Evolutionary conservation across 1,140 invertebrate genomes (phyloP).

Genomic region (Megathymus violae): DNA sequence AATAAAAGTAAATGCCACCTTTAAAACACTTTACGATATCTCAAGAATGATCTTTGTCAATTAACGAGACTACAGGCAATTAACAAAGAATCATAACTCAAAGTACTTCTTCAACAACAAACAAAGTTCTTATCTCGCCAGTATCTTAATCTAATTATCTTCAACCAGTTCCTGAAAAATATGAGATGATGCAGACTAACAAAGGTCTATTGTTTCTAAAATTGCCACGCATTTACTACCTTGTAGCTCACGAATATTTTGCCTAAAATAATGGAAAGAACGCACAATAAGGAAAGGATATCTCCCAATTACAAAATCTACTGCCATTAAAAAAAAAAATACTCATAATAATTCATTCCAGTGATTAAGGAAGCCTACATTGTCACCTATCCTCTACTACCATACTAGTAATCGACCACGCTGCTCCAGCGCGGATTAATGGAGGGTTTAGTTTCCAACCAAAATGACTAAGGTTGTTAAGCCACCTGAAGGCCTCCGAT

Average conservation of each 20-base stretch:
- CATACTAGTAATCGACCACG: too few species aligned
- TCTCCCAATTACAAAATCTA: too few species aligned
- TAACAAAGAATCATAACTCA: conserved; percentile 1
- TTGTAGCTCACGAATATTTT: conserved; percentile 58
- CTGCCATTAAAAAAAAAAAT: too few species aligned
- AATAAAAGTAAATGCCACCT: not conserved
- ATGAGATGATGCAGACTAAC: conserved; percentile 45
- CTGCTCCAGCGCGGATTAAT: too few species aligned
- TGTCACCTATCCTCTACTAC: too few species aligned
- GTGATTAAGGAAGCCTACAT: too few species aligned
- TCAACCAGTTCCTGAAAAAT: conserved; percentile 42
- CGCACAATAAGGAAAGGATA: conserved; percentile 45
- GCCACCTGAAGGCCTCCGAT: too few species aligned
- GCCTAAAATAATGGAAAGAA: conserved; percentile 67
- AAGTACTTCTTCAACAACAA: conserved; percentile 11
- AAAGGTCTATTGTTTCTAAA: conserved; percentile 60
- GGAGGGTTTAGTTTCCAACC: too few species aligned
- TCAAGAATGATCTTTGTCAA: not conserved
- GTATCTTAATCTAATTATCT: conserved; percentile 31
- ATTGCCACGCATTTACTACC: conserved; percentile 55
- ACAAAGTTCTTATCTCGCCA: conserved; percentile 20
- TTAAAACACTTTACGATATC: not conserved
- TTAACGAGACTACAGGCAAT: conserved; percentile 10
- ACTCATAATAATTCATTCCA: too few species aligned
- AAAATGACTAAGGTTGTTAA: too few species aligned